Conservation (phyloP, 2,888 invertebrate species). For the Slavum lentiscoides region DNA sequence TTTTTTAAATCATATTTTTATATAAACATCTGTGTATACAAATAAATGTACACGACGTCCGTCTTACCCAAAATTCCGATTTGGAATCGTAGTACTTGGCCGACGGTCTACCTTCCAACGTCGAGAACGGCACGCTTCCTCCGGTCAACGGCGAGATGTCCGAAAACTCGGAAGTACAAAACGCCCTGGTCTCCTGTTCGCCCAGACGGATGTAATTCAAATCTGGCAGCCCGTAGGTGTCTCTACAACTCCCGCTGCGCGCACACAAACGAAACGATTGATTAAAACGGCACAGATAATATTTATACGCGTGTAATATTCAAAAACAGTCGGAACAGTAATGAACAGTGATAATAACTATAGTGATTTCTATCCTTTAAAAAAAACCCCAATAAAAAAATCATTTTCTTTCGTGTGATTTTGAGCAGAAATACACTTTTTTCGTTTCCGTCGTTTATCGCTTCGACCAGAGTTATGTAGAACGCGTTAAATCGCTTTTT, state of each 20-base stretch:
- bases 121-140: slow-evolving; percentile 93
- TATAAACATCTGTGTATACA: too few relatives aligned
- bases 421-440: too few relatives aligned
- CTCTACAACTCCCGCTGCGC: slow-evolving; percentile 83
- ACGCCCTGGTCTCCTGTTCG: slow-evolving; percentile 83
- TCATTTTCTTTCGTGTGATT: too few relatives aligned
- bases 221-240: slow-evolving; percentile 85
- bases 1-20: too few relatives aligned
- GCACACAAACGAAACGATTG: slow-evolving; percentile 30
- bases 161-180: slow-evolving; percentile 98
- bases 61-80: slow-evolving; percentile 79
- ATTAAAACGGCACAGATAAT: neutral
- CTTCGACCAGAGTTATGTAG: too few relatives aligned
- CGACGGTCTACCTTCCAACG: slow-evolving; percentile 90
- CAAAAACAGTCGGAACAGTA: neutral
- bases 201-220: slow-evolving; percentile 72
- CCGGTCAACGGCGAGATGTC: slow-evolving; percentile 94
- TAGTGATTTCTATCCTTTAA: too few relatives aligned
- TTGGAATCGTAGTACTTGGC: slow-evolving; percentile 90
- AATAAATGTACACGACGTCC: too few relatives aligned
- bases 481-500: too few relatives aligned
- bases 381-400: too few relatives aligned
- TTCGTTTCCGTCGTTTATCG: too few relatives aligned
- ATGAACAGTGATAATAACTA: too few relatives aligned
- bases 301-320: neutral